Evolutionary conservation across 2,113 vertebrate genomes (phyloP).

Genomic region (Carollia perspicillata): DNA sequence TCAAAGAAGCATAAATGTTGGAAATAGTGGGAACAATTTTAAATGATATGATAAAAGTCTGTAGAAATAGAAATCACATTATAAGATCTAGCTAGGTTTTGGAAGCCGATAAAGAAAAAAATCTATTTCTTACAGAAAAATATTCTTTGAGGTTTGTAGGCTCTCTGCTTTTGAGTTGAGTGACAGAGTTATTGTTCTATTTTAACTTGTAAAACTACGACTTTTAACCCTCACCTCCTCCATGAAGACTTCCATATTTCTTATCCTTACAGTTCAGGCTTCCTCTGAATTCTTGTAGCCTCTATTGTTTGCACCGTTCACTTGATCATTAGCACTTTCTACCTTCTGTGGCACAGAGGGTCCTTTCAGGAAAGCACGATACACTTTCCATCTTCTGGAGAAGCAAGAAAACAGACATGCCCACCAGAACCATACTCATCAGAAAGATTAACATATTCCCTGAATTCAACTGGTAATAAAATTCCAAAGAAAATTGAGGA

Average conservation of each 20-base stretch:
- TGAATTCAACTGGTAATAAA: not conserved
- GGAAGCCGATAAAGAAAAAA: not conserved
- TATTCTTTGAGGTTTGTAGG: not conserved
- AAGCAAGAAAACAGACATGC: not conserved
- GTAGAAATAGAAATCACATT: constrained; percentile 22
- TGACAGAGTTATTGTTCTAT: not conserved
- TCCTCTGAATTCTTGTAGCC: not conserved
- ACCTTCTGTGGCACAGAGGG: no score
- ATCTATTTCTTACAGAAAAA: not conserved
- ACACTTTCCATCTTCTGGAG: not conserved
- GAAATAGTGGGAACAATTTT: not conserved
- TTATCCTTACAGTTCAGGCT: not conserved
- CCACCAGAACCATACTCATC: not conserved
- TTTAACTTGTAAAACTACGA: not conserved
- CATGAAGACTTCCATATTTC: not conserved
- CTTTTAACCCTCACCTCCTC: not conserved
- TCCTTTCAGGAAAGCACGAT: not conserved
- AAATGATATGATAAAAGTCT: not conserved
- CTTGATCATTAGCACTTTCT: not conserved
- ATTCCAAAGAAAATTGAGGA: not conserved
- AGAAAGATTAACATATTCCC: not conserved
- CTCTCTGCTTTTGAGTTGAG: not conserved
- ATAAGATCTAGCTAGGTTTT: not conserved
- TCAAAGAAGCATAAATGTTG: constrained; percentile 1
- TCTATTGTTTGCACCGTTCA: not conserved